Percentiles rank a stretch among this genome's conserved stretches.
These are phyloP conservation scores for Sphenodon punctatus DNA, from an alignment of 2,797 vertebrate genomes.

Conservation along the genomic window DNA sequence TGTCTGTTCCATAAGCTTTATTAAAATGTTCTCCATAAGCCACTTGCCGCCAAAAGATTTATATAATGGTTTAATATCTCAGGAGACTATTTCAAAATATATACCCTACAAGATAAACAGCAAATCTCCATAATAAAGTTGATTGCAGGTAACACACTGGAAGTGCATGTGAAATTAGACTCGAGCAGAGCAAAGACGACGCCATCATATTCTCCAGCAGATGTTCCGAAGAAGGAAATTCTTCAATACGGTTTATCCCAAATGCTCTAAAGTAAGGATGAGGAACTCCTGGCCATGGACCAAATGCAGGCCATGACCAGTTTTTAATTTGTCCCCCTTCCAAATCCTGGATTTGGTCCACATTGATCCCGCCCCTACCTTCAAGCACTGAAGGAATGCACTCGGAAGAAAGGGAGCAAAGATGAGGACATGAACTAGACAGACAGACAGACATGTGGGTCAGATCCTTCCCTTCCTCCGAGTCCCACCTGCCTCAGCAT, in stretches of 20 bases:
- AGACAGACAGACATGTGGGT: no score
- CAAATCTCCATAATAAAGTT: background rate
- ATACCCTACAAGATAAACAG: background rate
- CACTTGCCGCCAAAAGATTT: background rate
- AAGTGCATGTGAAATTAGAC: background rate
- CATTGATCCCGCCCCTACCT: no score
- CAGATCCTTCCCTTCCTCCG: no score
- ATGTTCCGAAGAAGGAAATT: background rate
- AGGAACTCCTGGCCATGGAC: no score
- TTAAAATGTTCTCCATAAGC: background rate
- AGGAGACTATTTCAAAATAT: background rate
- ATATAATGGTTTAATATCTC: background rate
- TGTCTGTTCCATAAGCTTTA: background rate
- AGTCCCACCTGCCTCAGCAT: no score
- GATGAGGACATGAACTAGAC: no score
- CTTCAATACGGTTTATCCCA: background rate
- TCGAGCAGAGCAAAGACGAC: background rate
- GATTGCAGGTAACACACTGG: background rate
- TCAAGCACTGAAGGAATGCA: no score
- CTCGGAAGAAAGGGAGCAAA: no score
- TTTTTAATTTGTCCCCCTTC: no score
- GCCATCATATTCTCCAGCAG: background rate
- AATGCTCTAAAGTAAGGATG: no score
- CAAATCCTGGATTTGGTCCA: no score
- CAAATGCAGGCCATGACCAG: no score